These are phyloP conservation scores for Drosophila repletoides DNA, from an alignment of 1,140 invertebrate species.

Conservation along the genomic window DNA sequence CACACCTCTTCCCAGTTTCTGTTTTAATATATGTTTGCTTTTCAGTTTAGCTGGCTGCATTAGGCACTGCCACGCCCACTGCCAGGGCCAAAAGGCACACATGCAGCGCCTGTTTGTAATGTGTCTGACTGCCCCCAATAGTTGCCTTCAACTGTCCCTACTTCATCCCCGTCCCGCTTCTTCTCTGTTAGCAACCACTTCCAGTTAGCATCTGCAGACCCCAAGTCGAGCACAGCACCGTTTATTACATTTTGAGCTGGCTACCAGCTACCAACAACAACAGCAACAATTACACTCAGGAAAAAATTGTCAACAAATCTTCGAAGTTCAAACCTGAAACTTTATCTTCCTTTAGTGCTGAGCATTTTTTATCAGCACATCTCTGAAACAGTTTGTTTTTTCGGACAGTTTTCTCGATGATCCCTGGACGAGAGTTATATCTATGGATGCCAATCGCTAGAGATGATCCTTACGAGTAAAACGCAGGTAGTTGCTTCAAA, in stretches of 20 bases:
- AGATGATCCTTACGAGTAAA: too few relatives aligned
- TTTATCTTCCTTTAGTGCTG: too few relatives aligned
- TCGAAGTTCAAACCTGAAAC: too few relatives aligned
- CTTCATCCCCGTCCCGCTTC: neutral
- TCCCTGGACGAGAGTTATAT: too few relatives aligned
- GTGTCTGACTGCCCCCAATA: constrained; percentile 49
- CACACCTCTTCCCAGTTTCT: neutral
- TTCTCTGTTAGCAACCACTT: constrained; percentile 10
- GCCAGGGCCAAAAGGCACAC: constrained; percentile 31
- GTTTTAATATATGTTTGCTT: neutral
- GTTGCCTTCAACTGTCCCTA: neutral
- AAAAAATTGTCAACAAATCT: too few relatives aligned
- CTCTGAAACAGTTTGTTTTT: too few relatives aligned
- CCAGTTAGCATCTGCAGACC: constrained; percentile 31
- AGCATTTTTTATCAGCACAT: too few relatives aligned
- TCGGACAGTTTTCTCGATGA: too few relatives aligned
- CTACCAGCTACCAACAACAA: constrained; percentile 32
- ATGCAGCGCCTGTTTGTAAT: constrained; percentile 69
- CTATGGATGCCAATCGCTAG: too few relatives aligned
- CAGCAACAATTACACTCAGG: constrained; percentile 11
- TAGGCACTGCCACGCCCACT: constrained; percentile 18
- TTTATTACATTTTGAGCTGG: constrained; percentile 76
- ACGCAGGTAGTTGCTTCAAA: too few relatives aligned
- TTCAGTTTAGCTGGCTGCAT: neutral
- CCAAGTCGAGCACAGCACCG: constrained; percentile 31